Percentiles rank a stretch among this genome's conserved stretches.
Conservation (phyloP, 2,113 vertebrate species). For the Podocnemis expansa region DNA sequence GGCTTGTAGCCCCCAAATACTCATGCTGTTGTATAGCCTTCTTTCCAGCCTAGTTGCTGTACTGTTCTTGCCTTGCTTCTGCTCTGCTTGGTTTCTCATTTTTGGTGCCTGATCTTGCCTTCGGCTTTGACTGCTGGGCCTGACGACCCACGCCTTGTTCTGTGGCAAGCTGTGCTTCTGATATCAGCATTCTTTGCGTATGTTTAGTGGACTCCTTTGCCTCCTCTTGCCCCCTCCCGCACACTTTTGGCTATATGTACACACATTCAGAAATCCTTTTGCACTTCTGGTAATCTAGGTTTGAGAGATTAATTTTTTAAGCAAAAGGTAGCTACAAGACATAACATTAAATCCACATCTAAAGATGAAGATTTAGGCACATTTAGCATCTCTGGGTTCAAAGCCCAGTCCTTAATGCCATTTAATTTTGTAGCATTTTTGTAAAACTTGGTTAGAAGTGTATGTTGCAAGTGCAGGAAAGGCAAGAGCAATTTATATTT, state of each 20-base stretch:
- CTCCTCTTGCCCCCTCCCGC: background rate
- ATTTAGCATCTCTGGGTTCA: background rate
- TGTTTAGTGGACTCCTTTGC: background rate
- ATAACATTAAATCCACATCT: background rate
- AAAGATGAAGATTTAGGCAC: background rate
- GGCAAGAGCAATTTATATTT: background rate
- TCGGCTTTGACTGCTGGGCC: background rate
- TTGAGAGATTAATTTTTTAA: background rate
- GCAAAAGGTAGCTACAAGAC: accelerated
- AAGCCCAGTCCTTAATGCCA: background rate
- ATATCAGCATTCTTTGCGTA: background rate
- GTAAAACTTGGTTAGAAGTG: background rate
- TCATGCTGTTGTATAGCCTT: background rate
- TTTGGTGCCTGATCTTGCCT: background rate
- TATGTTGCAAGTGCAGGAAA: background rate
- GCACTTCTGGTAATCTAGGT: background rate
- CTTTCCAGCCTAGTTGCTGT: no score
- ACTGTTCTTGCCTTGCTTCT: no score
- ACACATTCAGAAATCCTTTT: background rate
- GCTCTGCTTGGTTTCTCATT: background rate
- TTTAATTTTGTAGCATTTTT: background rate
- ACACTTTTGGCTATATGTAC: background rate
- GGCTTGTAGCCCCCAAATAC: background rate
- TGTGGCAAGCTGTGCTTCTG: background rate
- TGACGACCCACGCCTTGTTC: background rate